A percentile compares a stretch with the other conserved stretches of the same genome.
Conservation (phyloP, 2,888 invertebrate species). For the Drosophila niveifrons region DNA sequence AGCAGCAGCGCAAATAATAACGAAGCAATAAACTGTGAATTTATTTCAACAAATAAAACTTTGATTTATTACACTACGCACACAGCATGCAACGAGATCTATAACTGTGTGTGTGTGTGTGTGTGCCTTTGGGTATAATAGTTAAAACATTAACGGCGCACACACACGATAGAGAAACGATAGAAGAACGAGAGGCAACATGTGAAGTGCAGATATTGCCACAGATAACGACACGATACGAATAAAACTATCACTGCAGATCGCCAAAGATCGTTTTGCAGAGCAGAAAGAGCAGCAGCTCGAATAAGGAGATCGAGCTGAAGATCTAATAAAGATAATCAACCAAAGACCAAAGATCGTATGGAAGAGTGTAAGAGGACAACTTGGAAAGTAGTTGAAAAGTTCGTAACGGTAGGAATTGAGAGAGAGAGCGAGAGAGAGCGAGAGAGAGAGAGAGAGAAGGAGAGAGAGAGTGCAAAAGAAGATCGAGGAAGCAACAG, state of each 20-base stretch:
- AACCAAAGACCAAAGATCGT: background rate
- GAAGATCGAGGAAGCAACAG: background rate
- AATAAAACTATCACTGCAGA: conserved; percentile 36
- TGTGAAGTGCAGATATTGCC: conserved; percentile 55
- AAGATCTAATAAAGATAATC: background rate
- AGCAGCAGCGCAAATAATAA: conserved; percentile 73
- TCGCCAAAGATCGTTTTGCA: conserved; percentile 9
- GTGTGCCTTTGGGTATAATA: conserved; percentile 29
- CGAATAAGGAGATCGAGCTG: background rate
- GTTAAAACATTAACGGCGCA: conserved; percentile 58
- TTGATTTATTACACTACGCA: conserved; percentile 84
- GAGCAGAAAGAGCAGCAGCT: background rate
- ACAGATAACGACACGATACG: conserved; percentile 56
- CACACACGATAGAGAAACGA: conserved; percentile 58
- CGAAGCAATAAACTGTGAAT: conserved; percentile 84
- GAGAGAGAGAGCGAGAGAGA: background rate
- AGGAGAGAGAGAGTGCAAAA: conserved; percentile 6
- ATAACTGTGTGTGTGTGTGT: conserved; percentile 22
- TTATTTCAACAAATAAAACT: conserved; percentile 85
- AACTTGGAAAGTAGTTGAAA: background rate
- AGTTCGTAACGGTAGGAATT: background rate
- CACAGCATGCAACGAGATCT: conserved; percentile 78
- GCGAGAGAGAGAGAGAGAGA: background rate
- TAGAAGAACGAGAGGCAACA: conserved; percentile 43
- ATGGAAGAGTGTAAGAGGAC: too few relatives aligned